These are phyloP conservation scores for Butorides virescens DNA, from an alignment of 2,113 vertebrate species.

Conservation along the genomic window DNA sequence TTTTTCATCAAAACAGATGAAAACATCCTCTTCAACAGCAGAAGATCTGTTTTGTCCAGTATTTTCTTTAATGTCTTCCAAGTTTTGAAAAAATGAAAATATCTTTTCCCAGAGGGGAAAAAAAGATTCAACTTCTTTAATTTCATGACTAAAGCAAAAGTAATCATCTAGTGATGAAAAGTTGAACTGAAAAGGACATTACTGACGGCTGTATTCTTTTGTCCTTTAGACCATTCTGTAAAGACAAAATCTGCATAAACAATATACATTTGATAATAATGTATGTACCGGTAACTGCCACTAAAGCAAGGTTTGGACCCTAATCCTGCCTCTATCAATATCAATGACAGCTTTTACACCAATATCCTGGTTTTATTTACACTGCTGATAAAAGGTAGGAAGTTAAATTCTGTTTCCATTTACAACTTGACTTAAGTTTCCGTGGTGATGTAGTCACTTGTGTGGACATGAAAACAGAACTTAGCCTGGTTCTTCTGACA, in stretches of 20 bases:
- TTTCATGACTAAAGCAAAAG: background rate
- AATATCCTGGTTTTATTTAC: background rate
- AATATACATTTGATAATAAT: background rate
- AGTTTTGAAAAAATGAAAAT: background rate
- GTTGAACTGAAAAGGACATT: background rate
- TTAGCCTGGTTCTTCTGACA: background rate
- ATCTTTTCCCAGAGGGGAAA: background rate
- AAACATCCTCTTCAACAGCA: background rate
- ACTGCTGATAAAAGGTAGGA: background rate
- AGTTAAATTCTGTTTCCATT: background rate
- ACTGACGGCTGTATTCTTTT: background rate
- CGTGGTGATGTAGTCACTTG: background rate
- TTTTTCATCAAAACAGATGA: background rate
- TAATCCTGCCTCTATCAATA: background rate
- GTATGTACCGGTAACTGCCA: background rate
- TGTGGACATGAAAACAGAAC: background rate
- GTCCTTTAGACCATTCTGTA: background rate
- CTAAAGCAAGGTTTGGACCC: background rate
- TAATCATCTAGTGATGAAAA: background rate
- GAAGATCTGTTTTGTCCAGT: background rate
- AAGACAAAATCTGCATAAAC: background rate
- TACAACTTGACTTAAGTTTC: background rate
- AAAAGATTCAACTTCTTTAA: background rate
- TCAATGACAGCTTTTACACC: background rate
- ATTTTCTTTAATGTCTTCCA: background rate